phyloP scores from a whole-genome alignment of 2,113 vertebrate genomes.

The Brienomyrus brachyistius region DNA sequence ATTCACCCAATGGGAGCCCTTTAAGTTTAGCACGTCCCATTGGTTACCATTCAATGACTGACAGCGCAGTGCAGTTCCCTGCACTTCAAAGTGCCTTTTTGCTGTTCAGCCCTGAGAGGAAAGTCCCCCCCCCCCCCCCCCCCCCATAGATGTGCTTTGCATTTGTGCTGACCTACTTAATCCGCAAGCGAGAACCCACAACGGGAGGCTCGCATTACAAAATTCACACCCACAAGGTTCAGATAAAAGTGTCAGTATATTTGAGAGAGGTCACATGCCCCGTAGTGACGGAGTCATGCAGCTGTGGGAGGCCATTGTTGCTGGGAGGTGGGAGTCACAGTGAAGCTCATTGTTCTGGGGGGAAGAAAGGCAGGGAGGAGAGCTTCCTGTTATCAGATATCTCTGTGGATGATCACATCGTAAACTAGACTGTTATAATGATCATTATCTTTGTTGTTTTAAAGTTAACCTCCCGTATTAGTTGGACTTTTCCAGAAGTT shows the following conservation, averaged over 20 bases:
- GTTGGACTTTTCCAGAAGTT: not conserved
- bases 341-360: not conserved
- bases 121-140: not conserved
- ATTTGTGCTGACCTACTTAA: not conserved
- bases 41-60: not conserved
- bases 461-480: not conserved
- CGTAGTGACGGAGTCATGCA: not conserved
- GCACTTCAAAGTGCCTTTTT: not conserved
- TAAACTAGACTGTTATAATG: not conserved
- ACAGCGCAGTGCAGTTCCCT: not conserved
- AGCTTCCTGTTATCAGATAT: not conserved
- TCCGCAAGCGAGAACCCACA: not conserved
- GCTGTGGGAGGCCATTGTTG: slow-evolving; percentile 1
- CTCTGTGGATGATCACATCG: not conserved
- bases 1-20: not conserved
- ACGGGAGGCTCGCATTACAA: not conserved
- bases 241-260: not conserved
- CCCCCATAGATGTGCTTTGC: not conserved
- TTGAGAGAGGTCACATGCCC: not conserved
- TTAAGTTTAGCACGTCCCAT: not conserved
- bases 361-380: not conserved
- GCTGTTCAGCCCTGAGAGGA: not conserved
- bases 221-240: not conserved
- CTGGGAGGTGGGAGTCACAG: not conserved
- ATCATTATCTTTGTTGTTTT: not conserved